phyloP scores from a whole-genome alignment of 2,888 invertebrate species.

The Lithophane socia region DNA sequence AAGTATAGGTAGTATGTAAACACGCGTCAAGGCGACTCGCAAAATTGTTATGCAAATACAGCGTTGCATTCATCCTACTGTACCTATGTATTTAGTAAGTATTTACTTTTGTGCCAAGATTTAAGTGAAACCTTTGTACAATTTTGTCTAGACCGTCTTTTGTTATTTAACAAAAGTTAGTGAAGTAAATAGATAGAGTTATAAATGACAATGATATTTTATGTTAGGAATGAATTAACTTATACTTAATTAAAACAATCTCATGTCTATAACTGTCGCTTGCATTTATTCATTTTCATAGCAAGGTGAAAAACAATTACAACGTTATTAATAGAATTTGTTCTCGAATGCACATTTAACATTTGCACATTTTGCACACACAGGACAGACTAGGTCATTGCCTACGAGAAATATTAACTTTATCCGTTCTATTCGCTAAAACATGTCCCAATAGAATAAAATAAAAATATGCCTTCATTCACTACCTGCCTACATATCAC shows the following conservation, averaged over 20 bases:
- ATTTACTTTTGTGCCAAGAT: constrained; percentile 65
- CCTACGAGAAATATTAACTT: constrained; percentile 56
- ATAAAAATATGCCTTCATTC: not conserved
- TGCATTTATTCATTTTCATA: constrained; percentile 35
- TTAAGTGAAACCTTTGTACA: constrained; percentile 48
- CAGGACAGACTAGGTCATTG: constrained; percentile 63
- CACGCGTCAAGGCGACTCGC: constrained; percentile 78
- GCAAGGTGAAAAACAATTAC: constrained; percentile 35
- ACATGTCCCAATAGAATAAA: constrained; percentile 14
- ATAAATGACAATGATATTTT: not conserved
- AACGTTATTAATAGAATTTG: constrained; percentile 20
- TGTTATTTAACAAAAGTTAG: constrained; percentile 21
- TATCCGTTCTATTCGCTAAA: constrained; percentile 47
- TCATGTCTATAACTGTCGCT: not conserved
- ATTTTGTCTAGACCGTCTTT: constrained; percentile 48
- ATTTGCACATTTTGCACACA: constrained; percentile 40
- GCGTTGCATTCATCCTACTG: constrained; percentile 72
- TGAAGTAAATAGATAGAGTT: not conserved
- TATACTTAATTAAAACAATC: constrained; percentile 4
- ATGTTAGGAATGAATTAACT: not conserved
- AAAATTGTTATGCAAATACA: constrained; percentile 85
- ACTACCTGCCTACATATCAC: constrained; percentile 3
- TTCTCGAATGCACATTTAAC: constrained; percentile 28
- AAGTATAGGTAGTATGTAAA: constrained; percentile 63
- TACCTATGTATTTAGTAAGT: constrained; percentile 63